Evolutionary conservation across 2,888 invertebrate species (phyloP).

Genomic region (Coremacera marginata): DNA sequence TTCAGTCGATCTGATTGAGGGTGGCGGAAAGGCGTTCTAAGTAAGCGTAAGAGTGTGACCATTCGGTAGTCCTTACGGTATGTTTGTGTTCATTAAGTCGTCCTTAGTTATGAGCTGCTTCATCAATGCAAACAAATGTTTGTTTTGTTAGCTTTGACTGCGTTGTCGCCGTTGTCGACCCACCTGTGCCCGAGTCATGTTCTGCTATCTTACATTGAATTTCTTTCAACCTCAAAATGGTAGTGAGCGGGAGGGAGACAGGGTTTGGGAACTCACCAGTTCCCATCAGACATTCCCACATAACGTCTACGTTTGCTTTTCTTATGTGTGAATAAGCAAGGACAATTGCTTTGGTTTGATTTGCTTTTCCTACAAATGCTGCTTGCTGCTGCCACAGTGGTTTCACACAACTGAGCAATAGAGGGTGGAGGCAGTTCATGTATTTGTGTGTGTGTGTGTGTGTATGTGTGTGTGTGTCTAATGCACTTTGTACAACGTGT

Average conservation of each 20-base stretch:
- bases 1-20: too few relatives aligned
- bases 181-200: background rate
- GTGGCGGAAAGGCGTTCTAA: too few relatives aligned
- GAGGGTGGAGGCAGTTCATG: background rate
- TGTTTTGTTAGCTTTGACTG: background rate
- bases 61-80: background rate
- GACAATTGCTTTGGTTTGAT: constrained; percentile 28
- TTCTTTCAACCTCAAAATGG: background rate
- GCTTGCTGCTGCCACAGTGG: background rate
- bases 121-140: constrained; percentile 31
- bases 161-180: background rate
- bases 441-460: background rate
- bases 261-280: too few relatives aligned
- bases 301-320: background rate
- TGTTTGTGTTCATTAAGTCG: constrained; percentile 28
- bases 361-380: constrained; percentile 10
- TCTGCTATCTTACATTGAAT: background rate
- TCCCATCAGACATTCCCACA: background rate
- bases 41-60: background rate
- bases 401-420: too few relatives aligned
- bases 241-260: too few relatives aligned
- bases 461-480: background rate
- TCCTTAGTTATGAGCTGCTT: constrained; percentile 30
- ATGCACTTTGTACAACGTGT: background rate
- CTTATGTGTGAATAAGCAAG: constrained; percentile 7